Evolutionary conservation across 1,140 invertebrate genomes (phyloP).

Genomic region (Orius insidiosus): DNA sequence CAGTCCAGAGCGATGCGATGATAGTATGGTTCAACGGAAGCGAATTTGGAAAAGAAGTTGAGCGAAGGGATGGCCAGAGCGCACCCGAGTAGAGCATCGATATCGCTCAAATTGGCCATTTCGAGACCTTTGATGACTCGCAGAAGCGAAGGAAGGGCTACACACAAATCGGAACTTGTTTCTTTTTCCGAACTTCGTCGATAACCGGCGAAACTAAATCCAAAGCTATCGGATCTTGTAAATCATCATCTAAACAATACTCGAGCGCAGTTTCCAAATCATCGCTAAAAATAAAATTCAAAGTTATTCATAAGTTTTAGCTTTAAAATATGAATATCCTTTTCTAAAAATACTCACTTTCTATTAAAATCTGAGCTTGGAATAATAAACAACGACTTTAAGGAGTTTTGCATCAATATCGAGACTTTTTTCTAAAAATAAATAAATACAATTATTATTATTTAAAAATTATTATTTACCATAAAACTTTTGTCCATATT

Average conservation of each 20-base stretch:
- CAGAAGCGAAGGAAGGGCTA: conserved; percentile 40
- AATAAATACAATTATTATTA: too few species aligned
- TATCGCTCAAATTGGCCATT: conserved; percentile 39
- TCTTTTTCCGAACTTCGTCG: conserved; percentile 2
- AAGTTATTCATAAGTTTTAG: too few species aligned
- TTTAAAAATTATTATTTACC: too few species aligned
- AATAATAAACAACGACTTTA: conserved; percentile 20
- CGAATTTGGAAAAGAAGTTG: conserved; percentile 34
- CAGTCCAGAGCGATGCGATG: conserved; percentile 36
- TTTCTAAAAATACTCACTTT: conserved; percentile 13
- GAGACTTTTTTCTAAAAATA: conserved; percentile 21
- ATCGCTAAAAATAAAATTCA: conserved; percentile 9
- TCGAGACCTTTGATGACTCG: conserved; percentile 37
- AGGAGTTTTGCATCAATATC: conserved; percentile 18
- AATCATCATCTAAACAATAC: conserved; percentile 36
- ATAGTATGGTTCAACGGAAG: conserved; percentile 29
- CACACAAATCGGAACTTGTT: background rate
- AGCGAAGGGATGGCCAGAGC: conserved; percentile 40
- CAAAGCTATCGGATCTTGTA: conserved; percentile 32
- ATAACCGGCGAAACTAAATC: conserved; percentile 27
- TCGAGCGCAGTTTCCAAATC: conserved; percentile 24
- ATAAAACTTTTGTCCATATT: conserved; percentile 30
- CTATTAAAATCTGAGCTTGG: conserved; percentile 16
- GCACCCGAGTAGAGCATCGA: too few species aligned
- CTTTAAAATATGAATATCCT: background rate